Evolutionary conservation across 2,888 invertebrate species (phyloP).

Genomic region (Drosophila rellima): DNA sequence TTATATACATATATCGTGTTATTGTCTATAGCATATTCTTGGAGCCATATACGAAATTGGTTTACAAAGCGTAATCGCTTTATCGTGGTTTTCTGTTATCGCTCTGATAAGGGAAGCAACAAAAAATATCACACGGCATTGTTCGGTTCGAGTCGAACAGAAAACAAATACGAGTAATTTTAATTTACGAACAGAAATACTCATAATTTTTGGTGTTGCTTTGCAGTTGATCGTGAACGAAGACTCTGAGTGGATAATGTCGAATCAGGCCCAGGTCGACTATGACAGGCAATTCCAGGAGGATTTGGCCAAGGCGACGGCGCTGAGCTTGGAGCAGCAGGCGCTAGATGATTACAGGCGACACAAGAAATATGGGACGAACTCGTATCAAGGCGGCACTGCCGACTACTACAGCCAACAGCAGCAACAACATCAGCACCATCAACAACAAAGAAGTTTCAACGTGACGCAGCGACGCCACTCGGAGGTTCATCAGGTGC

Average conservation of each 20-base stretch:
- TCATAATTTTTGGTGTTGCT: neutral
- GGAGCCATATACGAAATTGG: slow-evolving; percentile 5
- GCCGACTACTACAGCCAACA: slow-evolving; percentile 52
- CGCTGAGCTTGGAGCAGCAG: slow-evolving; percentile 94
- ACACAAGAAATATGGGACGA: slow-evolving; percentile 86
- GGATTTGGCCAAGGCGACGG: slow-evolving; percentile 94
- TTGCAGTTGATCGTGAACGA: slow-evolving; percentile 43
- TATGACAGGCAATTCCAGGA: slow-evolving; percentile 94
- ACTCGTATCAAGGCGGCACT: slow-evolving; percentile 70
- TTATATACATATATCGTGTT: slow-evolving; percentile 6
- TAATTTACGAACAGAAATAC: slow-evolving; percentile 7
- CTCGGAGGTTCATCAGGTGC: slow-evolving; percentile 67
- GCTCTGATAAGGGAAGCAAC: slow-evolving; percentile 62
- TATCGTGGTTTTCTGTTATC: slow-evolving; percentile 65
- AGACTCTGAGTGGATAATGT: slow-evolving; percentile 72
- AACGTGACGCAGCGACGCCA: slow-evolving; percentile 71
- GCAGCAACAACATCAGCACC: slow-evolving; percentile 50
- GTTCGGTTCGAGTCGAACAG: slow-evolving; percentile 38
- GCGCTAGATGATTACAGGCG: slow-evolving; percentile 93
- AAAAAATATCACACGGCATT: slow-evolving; percentile 45
- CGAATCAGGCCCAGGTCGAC: slow-evolving; percentile 87
- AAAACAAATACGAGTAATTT: slow-evolving; percentile 31
- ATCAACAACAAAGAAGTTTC: slow-evolving; percentile 52
- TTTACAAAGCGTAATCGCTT: slow-evolving; percentile 68
- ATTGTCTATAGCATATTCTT: slow-evolving; percentile 15